Evolutionary conservation across 2,888 invertebrate species (phyloP), one percentile per base, ranked within the genome.

Genomic region (Leptinotarsa haldemani): DNA sequence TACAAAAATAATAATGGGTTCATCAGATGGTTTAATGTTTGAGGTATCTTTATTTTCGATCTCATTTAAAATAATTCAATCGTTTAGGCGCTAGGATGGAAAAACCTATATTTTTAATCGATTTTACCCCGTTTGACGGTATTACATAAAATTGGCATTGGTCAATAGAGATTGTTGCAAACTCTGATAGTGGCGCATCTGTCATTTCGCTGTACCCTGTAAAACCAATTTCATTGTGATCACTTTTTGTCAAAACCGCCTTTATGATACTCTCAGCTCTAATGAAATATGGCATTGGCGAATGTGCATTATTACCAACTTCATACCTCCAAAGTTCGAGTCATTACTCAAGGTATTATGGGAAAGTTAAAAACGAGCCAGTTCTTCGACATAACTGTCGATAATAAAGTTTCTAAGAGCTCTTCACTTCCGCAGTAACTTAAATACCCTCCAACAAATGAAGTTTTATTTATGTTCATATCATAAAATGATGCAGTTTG

Each of bases 361-460:
- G 22, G 22, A 56, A 22, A 56, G 56, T 56, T 56, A 22, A 56
- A 53, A 56, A 56, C 56, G 22, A 25, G 16, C 56, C 22, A 56
- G 56, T 56, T 56, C 56, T 56, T 56, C 56, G 56, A 25, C 56
- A 22, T 56, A 22, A 56, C 22, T 56, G 56, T 56, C 56, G 56
- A 56, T 56, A 56, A 22, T 56, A 22, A 56, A 56, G 56, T 56
- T 56, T 56, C 13, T 22, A 12, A 15, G 22, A 56, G 22, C 56
- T 56, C 56, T 22, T 20, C 15, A 56, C 56, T 20, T 15, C 56
- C 20, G 22, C 20, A 22, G 25, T 56, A 56, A 22, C 56, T 56
- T 56, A 13, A 56, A 56, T 56, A 22, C 22, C 22, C 4, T 20
- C 22, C 56, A 22, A 56, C 22, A 56, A 56, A 56, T 56, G 20